Conservation (phyloP, 2,797 vertebrate genomes). For the Nyctalus aviator region DNA sequence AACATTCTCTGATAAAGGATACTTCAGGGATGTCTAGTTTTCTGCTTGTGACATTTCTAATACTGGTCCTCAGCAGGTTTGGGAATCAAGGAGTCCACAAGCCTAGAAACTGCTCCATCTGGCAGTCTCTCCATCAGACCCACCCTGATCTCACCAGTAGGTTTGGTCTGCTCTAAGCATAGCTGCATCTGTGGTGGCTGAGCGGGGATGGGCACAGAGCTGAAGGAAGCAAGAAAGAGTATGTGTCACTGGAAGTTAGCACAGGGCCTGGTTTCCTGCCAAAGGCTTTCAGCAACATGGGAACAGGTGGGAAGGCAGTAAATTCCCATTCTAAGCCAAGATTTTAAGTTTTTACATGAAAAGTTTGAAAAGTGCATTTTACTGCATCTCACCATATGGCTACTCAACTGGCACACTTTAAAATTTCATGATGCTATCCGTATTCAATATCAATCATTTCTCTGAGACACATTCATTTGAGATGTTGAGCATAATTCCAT, state of each 20-base stretch:
- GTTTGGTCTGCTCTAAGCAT: neutral
- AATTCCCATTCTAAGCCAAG: slow-evolving; percentile 55
- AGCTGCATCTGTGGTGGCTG: neutral
- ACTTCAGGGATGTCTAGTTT: neutral
- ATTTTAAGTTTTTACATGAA: slow-evolving; percentile 34
- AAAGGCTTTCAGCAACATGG: slow-evolving; percentile 53
- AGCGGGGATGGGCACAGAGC: neutral
- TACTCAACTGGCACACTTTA: slow-evolving; percentile 36
- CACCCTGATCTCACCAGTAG: neutral
- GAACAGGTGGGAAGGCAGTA: slow-evolving; percentile 67
- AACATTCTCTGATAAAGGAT: neutral
- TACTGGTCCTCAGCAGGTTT: neutral
- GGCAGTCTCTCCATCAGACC: neutral
- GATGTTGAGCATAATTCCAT: neutral
- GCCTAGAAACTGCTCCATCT: neutral
- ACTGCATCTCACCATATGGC: slow-evolving; percentile 68
- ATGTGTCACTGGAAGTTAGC: slow-evolving; percentile 31
- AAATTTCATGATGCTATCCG: neutral
- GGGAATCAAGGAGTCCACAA: neutral
- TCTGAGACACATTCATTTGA: slow-evolving; percentile 15
- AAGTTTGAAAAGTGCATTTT: slow-evolving; percentile 63
- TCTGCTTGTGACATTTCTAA: neutral
- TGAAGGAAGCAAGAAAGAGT: slow-evolving; percentile 1
- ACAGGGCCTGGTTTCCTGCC: slow-evolving; percentile 60
- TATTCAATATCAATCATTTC: slow-evolving; percentile 36